Evolutionary conservation across 2,113 vertebrate genomes (phyloP).

Genomic region (Leptosomus discolor): DNA sequence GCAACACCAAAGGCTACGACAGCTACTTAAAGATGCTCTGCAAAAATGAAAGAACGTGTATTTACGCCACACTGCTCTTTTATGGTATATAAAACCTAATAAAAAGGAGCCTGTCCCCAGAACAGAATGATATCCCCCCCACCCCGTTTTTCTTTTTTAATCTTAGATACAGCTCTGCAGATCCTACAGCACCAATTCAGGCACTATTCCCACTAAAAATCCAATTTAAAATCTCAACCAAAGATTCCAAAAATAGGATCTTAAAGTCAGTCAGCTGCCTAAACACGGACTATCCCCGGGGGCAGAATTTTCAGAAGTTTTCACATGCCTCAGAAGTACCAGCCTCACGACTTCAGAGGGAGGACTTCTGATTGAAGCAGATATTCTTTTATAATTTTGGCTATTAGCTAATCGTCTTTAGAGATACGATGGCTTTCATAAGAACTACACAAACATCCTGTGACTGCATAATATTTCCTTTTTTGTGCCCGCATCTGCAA

Average conservation of each 20-base stretch:
- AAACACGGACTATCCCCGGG: not conserved
- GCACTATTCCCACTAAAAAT: constrained; percentile 4
- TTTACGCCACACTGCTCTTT: not conserved
- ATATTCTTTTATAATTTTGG: not conserved
- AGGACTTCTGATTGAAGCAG: not conserved
- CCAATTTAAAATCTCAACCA: constrained; percentile 14
- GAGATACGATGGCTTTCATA: not conserved
- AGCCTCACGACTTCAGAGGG: constrained; percentile 39
- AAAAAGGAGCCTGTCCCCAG: not conserved
- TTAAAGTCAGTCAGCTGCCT: constrained; percentile 37
- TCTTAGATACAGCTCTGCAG: not conserved
- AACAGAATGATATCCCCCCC: not conserved
- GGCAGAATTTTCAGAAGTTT: constrained; percentile 28
- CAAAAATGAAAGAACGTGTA: not conserved
- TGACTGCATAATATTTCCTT: constrained; percentile 11
- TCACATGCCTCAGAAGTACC: constrained; percentile 16
- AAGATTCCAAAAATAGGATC: constrained; percentile 35
- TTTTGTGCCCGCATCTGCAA: not conserved
- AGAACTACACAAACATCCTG: constrained; percentile 39
- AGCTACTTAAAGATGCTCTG: not conserved
- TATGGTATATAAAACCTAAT: not conserved
- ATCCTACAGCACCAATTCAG: not conserved
- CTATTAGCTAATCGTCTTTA: not conserved
- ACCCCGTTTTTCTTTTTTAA: not conserved
- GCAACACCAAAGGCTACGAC: not conserved